Base-by-base conservation (phyloP, 2,113 vertebrate genomes). In the Oncorhynchus keta region DNA sequence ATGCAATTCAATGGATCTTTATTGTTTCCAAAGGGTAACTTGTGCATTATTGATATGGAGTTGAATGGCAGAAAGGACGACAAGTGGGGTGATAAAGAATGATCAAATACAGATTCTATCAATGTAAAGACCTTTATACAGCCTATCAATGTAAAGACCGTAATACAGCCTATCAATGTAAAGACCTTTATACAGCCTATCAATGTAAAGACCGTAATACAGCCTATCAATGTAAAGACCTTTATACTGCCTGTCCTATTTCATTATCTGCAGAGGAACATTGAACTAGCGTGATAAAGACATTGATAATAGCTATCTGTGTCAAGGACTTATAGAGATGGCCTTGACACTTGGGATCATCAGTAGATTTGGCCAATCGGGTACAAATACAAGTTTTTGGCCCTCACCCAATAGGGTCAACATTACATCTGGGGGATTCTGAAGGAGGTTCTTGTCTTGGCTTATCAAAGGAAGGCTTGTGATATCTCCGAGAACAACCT, bases 291-390 rank as follows among this genome's bases (percentile, higher is more conserved):
- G 16, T 55, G 51, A 16, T 24, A 73, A 81, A 79, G 64, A 70
- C 35, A 78, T 13, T 75, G 76, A 87, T 82, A 79, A 84, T 83
- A 76, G 79, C 26, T 70, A 59, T 80, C 70, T 78, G 80, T 79
- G 48, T 84, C 73, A 86, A 86, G 86, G 84, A 69, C 77, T 6
- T 4, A 45, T 11, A 45, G 70, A 71, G 78, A 79, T 67, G 81
- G 57, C 70, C 79, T 14, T 83, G 82, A 86, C 82, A 74, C 81
- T 78, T 83, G 81, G 28, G 72, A 80, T 85, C 76, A 75, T 74
- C 79, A 76, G 22, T 59, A 26, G 22, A 24, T n/a, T 64, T 55
- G 12, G 12, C 51, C 16, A 16, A 18, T 14, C 13, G 18, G 18
- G 51, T 16, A 55, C 51, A 55, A 5, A 16, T 55, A 16, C 51